phyloP scores from a whole-genome alignment of 2,113 vertebrate genomes.

The Thymallus thymallus region DNA sequence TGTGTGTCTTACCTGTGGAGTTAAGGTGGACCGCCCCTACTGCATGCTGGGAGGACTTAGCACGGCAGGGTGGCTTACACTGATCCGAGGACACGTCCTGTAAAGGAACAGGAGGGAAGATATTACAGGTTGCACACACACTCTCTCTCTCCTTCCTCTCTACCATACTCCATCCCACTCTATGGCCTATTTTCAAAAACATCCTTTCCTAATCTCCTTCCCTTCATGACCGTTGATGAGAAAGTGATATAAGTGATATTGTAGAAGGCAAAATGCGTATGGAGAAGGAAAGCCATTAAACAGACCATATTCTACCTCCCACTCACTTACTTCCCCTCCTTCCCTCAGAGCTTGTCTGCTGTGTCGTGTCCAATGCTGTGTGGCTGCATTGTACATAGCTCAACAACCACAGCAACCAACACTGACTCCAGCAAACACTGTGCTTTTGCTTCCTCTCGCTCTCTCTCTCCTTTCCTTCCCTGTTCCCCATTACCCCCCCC shows the following conservation, averaged over 20 bases:
- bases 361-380: conserved; percentile 7
- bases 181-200: too few species aligned
- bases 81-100: conserved; percentile 64
- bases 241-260: too few species aligned
- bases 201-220: too few species aligned
- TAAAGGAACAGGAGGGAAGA: conserved; percentile 41
- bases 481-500: conserved; percentile 31
- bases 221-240: too few species aligned
- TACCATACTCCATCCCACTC: not conserved
- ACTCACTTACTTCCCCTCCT: conserved; percentile 45
- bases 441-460: conserved; percentile 52
- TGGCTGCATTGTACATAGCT: conserved; percentile 21
- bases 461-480: conserved; percentile 63
- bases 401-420: conserved; percentile 39
- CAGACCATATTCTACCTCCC: not conserved
- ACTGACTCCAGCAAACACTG: conserved; percentile 42
- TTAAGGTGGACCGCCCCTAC: conserved; percentile 37
- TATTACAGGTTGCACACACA: conserved; percentile 27
- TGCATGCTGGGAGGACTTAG: conserved; percentile 51
- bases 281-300: too few species aligned
- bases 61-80: conserved; percentile 45
- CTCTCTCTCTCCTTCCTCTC: not conserved
- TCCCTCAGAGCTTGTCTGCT: conserved; percentile 15
- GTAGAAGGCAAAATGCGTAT: too few species aligned
- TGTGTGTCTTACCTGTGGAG: conserved; percentile 56